Percentiles rank a stretch among this genome's conserved stretches.
These are phyloP conservation scores for Eupithecia exiguata DNA, from an alignment of 2,888 invertebrate genomes.

Conservation along the genomic window DNA sequence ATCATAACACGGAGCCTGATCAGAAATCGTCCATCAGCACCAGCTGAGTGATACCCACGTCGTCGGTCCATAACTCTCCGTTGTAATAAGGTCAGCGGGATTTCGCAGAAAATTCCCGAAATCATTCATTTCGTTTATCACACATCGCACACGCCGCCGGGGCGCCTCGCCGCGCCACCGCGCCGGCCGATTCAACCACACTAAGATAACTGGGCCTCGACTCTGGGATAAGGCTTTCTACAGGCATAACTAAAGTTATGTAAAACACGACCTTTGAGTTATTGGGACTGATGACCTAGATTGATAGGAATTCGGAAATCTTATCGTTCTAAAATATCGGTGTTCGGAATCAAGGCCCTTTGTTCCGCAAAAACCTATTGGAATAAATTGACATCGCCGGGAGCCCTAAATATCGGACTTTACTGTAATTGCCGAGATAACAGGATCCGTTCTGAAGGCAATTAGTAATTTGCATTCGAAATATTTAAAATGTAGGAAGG, in stretches of 20 bases:
- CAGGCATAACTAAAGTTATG: neutral
- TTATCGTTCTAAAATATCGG: neutral
- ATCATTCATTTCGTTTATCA: constrained; percentile 10
- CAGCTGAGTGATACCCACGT: neutral
- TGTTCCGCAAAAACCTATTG: constrained; percentile 17
- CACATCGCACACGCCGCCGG: neutral
- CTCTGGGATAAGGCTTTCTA: neutral
- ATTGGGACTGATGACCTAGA: neutral
- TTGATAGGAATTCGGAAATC: neutral
- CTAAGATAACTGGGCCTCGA: neutral
- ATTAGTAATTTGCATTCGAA: constrained; percentile 15
- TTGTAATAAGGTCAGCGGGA: neutral
- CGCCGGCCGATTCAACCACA: neutral
- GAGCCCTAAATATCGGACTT: constrained; percentile 9
- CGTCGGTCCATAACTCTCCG: neutral
- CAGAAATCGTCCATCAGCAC: neutral
- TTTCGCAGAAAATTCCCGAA: constrained; percentile 12
- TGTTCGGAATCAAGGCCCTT: neutral
- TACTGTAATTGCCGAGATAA: constrained; percentile 21
- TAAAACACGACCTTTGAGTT: neutral
- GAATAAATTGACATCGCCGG: constrained; percentile 23
- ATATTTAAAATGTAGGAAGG: neutral
- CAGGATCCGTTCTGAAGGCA: constrained; percentile 15
- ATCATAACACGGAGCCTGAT: neutral
- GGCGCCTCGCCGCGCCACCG: too few species aligned